Evolutionary conservation across 2,113 vertebrate genomes (phyloP), one percentile per base, ranked within the genome.

Genomic region (Ancistrus triradiatus): DNA sequence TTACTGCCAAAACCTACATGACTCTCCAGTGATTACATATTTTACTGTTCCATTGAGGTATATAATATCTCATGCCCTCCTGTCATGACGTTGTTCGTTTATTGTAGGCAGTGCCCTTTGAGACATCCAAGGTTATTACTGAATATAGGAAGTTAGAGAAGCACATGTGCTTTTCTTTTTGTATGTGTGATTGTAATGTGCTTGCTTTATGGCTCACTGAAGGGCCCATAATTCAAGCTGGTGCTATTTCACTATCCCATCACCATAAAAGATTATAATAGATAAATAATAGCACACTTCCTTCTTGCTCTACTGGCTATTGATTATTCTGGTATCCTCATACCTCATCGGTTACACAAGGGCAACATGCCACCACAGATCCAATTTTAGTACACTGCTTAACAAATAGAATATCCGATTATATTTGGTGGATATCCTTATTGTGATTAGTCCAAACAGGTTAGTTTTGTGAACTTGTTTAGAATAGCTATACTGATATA

Each of bases 281-380:
- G 59, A 68, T 72, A 58, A 63, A 72, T 63, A 58, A 72, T 63
- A 8, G 4, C 18, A 10, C 15, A 31, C n/a, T 65, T 52, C 13
- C n/a, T 42, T 55, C n/a, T 31, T 35, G 21, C 51, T 44, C 40
- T 65, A 35, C 50, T 14, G 21, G 14, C 50, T 14, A 24, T 46
- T 18, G 17, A 51, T 57, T 72, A 50, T 63, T 58, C 21, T 58
- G 19, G 35, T 35, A 44, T 21, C 37, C 15, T 52, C 68, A 63
- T 33, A 56, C 31, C 13, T 15, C 7, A 24, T 59, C 28, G 52
- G 15, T 21, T 53, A 59, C n/a, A n/a, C n/a, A n/a, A n/a, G n/a
- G n/a, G n/a, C n/a, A n/a, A n/a, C n/a, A n/a, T n/a, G n/a, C n/a
- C n/a, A n/a, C n/a, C n/a, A n/a, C n/a, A n/a, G n/a, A n/a, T n/a